Evolutionary conservation across 2,888 invertebrate genomes (phyloP).

Genomic region (Lasioglossum malachurum): DNA sequence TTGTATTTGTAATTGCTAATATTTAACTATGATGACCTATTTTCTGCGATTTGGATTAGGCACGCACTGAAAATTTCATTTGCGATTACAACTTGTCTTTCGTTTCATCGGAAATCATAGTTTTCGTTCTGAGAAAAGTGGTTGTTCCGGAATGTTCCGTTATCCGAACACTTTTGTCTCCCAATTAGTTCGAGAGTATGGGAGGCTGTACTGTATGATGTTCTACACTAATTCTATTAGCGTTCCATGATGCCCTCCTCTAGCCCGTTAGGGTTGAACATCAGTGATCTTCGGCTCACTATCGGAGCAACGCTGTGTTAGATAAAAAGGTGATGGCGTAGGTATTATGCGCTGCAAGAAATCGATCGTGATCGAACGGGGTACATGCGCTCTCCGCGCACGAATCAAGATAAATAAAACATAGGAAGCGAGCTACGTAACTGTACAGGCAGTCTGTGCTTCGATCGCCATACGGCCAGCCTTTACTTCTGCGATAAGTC

Average conservation of each 20-base stretch:
- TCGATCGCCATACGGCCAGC: slow-evolving; percentile 29
- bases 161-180: not conserved
- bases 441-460: slow-evolving; percentile 38
- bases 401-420: slow-evolving; percentile 50
- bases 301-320: not conserved
- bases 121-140: not conserved
- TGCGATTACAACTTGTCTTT: no score
- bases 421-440: slow-evolving; percentile 31
- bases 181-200: not conserved
- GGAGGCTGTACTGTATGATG: not conserved
- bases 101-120: no score
- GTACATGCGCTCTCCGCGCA: not conserved
- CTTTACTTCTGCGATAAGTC: slow-evolving; percentile 67
- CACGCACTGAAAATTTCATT: no score
- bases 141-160: not conserved
- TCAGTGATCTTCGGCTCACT: not conserved
- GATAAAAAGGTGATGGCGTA: not conserved
- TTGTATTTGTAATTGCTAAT: not conserved
- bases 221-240: not conserved
- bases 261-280: not conserved
- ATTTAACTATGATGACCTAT: not conserved
- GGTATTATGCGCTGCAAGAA: slow-evolving; percentile 31
- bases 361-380: slow-evolving; percentile 39
- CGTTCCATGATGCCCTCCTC: not conserved
- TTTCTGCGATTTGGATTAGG: no score